These are phyloP conservation scores for Drosophila flavopinicola DNA, from an alignment of 2,888 invertebrate species.

Conservation along the genomic window DNA sequence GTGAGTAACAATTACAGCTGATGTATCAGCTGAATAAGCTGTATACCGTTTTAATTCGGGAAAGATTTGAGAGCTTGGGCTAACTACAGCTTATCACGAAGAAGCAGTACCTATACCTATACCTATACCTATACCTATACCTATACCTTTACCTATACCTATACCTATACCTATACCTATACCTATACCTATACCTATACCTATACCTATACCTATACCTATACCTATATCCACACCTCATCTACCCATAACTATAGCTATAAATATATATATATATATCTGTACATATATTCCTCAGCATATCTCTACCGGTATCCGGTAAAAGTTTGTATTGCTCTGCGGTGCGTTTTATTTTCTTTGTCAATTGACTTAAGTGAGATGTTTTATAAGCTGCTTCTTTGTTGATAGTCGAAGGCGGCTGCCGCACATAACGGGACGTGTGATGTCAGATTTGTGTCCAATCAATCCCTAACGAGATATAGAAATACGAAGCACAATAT, in stretches of 20 bases:
- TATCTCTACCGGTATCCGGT: slow-evolving; percentile 5
- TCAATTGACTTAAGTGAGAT: slow-evolving; percentile 44
- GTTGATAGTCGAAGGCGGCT: slow-evolving; percentile 3
- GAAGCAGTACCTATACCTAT: background rate
- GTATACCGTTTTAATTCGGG: background rate
- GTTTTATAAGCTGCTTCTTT: slow-evolving; percentile 11
- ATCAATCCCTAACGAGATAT: slow-evolving; percentile 1
- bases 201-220: background rate
- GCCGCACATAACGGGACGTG: slow-evolving; percentile 7
- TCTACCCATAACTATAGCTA: background rate
- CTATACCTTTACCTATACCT: background rate
- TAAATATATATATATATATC: background rate
- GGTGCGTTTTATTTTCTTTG: slow-evolving; percentile 10
- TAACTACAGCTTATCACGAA: no score
- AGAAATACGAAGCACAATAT: background rate
- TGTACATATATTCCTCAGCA: no score
- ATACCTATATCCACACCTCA: background rate
- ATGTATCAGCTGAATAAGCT: background rate
- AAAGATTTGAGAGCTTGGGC: no score
- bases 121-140: background rate
- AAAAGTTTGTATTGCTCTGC: no score
- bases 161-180: background rate
- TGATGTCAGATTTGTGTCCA: slow-evolving; percentile 9
- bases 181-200: background rate
- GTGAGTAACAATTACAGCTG: slow-evolving; percentile 84